phyloP scores from a whole-genome alignment of 2,113 vertebrate genomes.

The Halichoerus grypus region DNA sequence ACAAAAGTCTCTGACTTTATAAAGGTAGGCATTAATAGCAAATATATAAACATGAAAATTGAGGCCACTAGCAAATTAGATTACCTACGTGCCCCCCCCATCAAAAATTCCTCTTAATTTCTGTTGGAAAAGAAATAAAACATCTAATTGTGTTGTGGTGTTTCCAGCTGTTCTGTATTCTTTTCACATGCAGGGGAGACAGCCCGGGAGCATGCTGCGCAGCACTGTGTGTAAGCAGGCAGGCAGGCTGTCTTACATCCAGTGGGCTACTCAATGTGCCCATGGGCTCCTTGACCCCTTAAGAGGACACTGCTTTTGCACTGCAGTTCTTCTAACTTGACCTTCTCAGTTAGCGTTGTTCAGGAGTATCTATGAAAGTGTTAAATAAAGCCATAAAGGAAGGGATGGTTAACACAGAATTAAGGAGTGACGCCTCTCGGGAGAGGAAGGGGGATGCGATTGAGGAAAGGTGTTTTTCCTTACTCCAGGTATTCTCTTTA shows the following conservation, averaged over 20 bases:
- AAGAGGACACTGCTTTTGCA: neutral
- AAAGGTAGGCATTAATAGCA: neutral
- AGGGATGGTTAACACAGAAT: neutral
- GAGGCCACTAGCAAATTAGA: neutral
- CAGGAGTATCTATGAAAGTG: neutral
- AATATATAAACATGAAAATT: neutral
- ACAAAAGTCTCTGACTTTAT: neutral
- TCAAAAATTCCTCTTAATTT: neutral
- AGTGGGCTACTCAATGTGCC: neutral
- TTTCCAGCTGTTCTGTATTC: neutral
- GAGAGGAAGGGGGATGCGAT: neutral
- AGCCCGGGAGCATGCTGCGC: accelerated
- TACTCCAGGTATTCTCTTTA: neutral
- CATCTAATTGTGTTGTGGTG: neutral
- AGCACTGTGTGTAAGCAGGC: accelerated
- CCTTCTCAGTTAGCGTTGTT: too few relatives aligned
- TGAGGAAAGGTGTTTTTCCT: neutral
- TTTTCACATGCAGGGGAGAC: neutral
- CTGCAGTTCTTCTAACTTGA: neutral
- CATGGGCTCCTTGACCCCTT: neutral
- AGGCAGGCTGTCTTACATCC: accelerated
- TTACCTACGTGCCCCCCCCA: neutral
- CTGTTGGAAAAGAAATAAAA: neutral
- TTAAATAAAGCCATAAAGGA: neutral
- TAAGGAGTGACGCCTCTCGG: neutral